Evolutionary conservation across 64 coral and sea anemone genomes (phyloP).

Genomic region (Astreopora myriophthalma): DNA sequence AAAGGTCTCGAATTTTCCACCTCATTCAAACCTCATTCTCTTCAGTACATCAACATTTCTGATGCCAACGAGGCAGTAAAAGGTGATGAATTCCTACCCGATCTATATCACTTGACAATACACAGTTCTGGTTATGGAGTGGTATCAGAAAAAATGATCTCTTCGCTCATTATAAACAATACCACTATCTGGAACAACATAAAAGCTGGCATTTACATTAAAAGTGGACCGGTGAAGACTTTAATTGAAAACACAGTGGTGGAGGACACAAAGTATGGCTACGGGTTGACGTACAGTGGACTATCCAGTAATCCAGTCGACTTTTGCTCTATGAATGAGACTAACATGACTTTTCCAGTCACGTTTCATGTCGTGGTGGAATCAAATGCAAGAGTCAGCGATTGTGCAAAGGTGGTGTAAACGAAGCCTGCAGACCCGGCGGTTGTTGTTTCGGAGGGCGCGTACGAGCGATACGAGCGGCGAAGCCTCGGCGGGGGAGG

Average conservation of each 20-base stretch:
- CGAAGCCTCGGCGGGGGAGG: too few relatives aligned
- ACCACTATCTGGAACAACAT: slow-evolving; percentile 7
- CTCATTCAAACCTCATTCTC: not conserved
- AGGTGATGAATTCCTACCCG: not conserved
- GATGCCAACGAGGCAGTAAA: slow-evolving; percentile 41
- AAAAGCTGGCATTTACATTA: slow-evolving; percentile 51
- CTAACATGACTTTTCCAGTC: slow-evolving; percentile 31
- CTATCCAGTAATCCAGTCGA: not conserved
- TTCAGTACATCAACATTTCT: slow-evolving; percentile 53
- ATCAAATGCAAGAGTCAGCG: not conserved
- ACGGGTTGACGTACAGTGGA: slow-evolving; percentile 32
- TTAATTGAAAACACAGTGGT: slow-evolving; percentile 48
- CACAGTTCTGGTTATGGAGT: slow-evolving; percentile 49
- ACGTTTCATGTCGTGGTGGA: not conserved
- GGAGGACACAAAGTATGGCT: not conserved
- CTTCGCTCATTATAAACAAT: not conserved
- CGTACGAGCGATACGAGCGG: too few relatives aligned
- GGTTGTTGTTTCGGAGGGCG: too few relatives aligned
- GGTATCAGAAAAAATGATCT: not conserved
- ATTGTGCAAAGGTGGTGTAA: slow-evolving; percentile 33
- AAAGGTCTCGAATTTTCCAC: slow-evolving; percentile 55
- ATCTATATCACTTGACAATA: slow-evolving; percentile 31
- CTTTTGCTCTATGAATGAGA: slow-evolving; percentile 23
- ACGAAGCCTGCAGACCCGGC: too few relatives aligned
- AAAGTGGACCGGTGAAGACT: not conserved